These are phyloP conservation scores for Poecilus cupreus DNA, from an alignment of 2,888 invertebrate genomes.

Conservation along the genomic window DNA sequence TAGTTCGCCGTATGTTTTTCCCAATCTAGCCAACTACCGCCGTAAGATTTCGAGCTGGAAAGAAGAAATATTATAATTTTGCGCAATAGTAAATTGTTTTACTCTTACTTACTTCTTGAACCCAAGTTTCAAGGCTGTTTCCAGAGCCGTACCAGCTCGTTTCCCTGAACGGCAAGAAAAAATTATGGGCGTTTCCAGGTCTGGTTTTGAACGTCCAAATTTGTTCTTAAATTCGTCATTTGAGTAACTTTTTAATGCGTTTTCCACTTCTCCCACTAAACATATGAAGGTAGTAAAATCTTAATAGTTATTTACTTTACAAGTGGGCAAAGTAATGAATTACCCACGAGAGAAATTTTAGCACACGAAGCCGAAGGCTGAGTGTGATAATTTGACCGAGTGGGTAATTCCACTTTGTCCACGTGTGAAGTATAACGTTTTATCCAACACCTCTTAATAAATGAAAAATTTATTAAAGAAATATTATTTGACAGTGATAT, in stretches of 20 bases:
- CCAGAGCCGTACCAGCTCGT: constrained; percentile 79
- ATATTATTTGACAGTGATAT: too few species aligned
- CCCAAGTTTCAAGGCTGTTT: constrained; percentile 76
- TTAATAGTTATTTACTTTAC: too few species aligned
- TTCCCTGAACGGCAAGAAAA: constrained; percentile 83
- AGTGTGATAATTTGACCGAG: too few species aligned
- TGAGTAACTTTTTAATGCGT: constrained; percentile 72
- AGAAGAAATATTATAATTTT: constrained; percentile 57
- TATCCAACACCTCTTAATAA: too few species aligned
- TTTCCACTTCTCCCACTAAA: constrained; percentile 76
- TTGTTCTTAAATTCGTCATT: constrained; percentile 75
- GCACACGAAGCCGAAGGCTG: too few species aligned
- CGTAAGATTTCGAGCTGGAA: constrained; percentile 71
- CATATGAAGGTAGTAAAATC: too few species aligned
- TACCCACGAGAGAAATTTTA: too few species aligned
- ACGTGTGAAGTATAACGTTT: too few species aligned
- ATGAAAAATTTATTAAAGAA: too few species aligned
- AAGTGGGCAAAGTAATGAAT: too few species aligned
- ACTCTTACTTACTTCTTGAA: constrained; percentile 76
- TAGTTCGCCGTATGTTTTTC: constrained; percentile 67
- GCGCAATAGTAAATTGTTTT: not conserved
- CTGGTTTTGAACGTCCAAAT: constrained; percentile 78
- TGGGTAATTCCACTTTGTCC: too few species aligned
- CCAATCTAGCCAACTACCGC: constrained; percentile 74
- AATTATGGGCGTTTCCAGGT: constrained; percentile 76